These are phyloP conservation scores for Catharus minimus DNA, from an alignment of 2,113 vertebrate genomes.

Conservation along the genomic window DNA sequence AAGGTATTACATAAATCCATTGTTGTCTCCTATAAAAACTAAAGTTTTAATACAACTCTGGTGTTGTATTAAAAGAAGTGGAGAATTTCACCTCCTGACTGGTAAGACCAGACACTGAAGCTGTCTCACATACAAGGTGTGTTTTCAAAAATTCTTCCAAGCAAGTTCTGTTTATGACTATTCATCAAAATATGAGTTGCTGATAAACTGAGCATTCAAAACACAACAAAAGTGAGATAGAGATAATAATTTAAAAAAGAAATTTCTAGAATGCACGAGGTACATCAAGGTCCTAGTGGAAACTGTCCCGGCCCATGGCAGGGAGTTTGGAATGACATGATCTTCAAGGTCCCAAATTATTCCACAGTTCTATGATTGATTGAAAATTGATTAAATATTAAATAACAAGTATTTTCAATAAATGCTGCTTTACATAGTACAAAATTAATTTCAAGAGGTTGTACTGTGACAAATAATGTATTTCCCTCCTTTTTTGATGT, in stretches of 20 bases:
- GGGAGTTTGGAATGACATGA: fast-evolving
- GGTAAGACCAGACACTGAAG: not conserved
- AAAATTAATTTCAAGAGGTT: not conserved
- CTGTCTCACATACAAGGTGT: not conserved
- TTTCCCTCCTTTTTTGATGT: not conserved
- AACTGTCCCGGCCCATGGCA: not conserved
- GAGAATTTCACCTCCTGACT: not conserved
- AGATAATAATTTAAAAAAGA: not conserved
- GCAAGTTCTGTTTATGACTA: not conserved
- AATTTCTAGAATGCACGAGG: not conserved
- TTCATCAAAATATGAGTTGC: not conserved
- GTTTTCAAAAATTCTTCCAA: not conserved
- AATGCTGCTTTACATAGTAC: not conserved
- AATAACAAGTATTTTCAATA: not conserved
- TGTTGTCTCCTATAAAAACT: not conserved
- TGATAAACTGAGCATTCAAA: not conserved
- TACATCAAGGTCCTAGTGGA: not conserved
- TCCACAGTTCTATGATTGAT: fast-evolving
- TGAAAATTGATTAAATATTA: not conserved
- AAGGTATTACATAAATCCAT: not conserved
- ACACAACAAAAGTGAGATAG: not conserved
- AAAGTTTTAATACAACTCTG: not conserved
- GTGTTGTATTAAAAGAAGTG: not conserved
- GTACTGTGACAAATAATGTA: not conserved
- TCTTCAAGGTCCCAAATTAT: not conserved